phyloP scores from a whole-genome alignment of 1,140 invertebrate genomes.

The Ooceraea biroi region DNA sequence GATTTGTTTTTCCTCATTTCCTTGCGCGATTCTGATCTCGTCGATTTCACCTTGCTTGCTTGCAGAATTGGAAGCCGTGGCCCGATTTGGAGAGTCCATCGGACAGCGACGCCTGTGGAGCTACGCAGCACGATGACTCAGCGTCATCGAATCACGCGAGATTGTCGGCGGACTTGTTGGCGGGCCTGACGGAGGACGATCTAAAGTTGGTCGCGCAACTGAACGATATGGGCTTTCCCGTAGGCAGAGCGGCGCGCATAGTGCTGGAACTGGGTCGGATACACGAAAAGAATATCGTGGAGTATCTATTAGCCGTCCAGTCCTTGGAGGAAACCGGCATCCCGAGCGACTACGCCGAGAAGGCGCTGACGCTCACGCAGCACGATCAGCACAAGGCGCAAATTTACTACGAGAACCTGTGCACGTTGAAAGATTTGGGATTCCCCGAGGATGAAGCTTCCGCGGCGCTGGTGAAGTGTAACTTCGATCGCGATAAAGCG shows the following conservation, averaged over 20 bases:
- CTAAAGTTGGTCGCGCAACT: conserved; percentile 91
- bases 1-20: not conserved
- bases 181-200: conserved; percentile 84
- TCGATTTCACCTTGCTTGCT: conserved; percentile 63
- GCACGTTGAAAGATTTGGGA: conserved; percentile 93
- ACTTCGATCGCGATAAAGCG: conserved; percentile 95
- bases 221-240: conserved; percentile 94
- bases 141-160: conserved; percentile 68
- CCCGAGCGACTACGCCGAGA: conserved; percentile 88
- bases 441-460: conserved; percentile 92
- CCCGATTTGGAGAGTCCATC: conserved; percentile 77
- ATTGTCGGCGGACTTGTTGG: conserved; percentile 68
- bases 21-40: not conserved
- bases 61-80: conserved; percentile 84
- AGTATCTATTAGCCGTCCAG: conserved; percentile 83
- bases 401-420: conserved; percentile 87
- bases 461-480: conserved; percentile 90
- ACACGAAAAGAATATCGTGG: conserved; percentile 94
- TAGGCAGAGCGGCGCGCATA: conserved; percentile 91
- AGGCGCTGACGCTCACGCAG: conserved; percentile 84
- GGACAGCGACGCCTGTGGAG: conserved; percentile 59
- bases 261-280: conserved; percentile 90
- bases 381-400: conserved; percentile 86
- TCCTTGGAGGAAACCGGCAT: conserved; percentile 90
- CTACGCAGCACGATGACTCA: conserved; percentile 52